Base-by-base conservation (phyloP, 2,797 vertebrate genomes). In the Crax fasciolata region DNA sequence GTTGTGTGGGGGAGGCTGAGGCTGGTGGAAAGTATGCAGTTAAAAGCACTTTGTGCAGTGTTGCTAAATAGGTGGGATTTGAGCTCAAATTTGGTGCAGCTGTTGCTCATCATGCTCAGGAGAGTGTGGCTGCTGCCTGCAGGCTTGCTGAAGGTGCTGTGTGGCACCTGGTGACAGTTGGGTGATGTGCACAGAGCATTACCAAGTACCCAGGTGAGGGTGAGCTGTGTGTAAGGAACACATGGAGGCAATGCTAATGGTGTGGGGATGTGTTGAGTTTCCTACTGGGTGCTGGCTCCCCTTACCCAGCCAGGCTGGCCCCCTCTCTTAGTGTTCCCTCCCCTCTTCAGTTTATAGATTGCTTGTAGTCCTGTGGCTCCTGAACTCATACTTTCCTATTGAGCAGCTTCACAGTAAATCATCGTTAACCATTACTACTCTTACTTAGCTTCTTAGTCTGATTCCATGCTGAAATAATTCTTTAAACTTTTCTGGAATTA, bases 161-260 rank as follows among this genome's bases (percentile, higher is more conserved):
- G 41, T 43, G 41, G 41, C 41, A 43, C 41, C 41, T 84, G 81
- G 55, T n/a, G 38, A 38, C 10, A 41, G 30, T 6, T 59, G 48
- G 59, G 27, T 13, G 44, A 4, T 51, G 77, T 21, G 44, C 32
- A 25, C 55, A 16, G 39, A 59, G 41, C 12, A 71, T n/a, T 54
- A 41, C n/a, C 54, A 13, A 46, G 77, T 38, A 54, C 51, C 48
- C 10, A 13, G 65, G 8, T 5, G 4, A 3, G 54, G 54, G 24
- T 27, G 28, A 21, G 7, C 54, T 38, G 28, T 14, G n/a, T 35
- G 41, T 1, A 2, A 1, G 0, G 2, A 14, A 39, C 4, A 9
- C 3, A 1, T 10, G 52, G 63, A 14, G 10, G 38, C 6, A 49
- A 43, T 6, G 27, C 24, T 49, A 2, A 15, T 9, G 13, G 11